phyloP scores from a whole-genome alignment of 2,888 invertebrate species.

The Malthinus seriepunctatus region DNA sequence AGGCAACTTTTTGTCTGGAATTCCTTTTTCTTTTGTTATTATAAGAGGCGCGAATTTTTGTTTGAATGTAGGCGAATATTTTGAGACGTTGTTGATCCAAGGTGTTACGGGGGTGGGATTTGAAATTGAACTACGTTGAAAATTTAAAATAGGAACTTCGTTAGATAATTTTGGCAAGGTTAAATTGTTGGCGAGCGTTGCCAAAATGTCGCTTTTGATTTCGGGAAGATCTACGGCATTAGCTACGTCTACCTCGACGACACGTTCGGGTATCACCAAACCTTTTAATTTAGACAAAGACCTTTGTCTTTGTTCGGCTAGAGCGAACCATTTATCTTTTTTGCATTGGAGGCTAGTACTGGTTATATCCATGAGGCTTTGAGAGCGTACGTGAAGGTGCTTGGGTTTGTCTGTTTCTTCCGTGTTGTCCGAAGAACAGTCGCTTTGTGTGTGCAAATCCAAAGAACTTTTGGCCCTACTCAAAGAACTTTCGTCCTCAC shows the following conservation, averaged over 20 bases:
- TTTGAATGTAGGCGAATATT: constrained; percentile 83
- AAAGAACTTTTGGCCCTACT: constrained; percentile 18
- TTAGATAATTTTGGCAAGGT: constrained; percentile 12
- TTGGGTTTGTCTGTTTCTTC: constrained; percentile 30
- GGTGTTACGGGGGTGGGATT: not conserved
- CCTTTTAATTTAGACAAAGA: constrained; percentile 84
- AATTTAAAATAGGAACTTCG: constrained; percentile 33
- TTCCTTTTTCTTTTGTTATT: not conserved
- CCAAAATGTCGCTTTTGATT: constrained; percentile 69
- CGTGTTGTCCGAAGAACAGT: constrained; percentile 4
- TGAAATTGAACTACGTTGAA: constrained; percentile 44
- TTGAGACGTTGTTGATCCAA: constrained; percentile 65
- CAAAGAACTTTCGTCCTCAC: not conserved
- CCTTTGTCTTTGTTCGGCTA: constrained; percentile 80
- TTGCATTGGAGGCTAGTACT: constrained; percentile 39
- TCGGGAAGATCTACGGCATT: constrained; percentile 76
- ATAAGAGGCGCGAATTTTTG: constrained; percentile 62
- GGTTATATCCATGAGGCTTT: constrained; percentile 56
- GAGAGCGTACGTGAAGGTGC: constrained; percentile 55
- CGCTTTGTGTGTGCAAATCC: constrained; percentile 10
- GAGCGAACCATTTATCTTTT: constrained; percentile 64
- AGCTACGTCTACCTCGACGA: constrained; percentile 60
- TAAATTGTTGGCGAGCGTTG: not conserved
- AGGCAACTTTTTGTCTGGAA: not conserved
- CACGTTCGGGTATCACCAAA: constrained; percentile 82